Conservation (phyloP, 2,888 invertebrate species). For the Metellina segmentata region DNA sequence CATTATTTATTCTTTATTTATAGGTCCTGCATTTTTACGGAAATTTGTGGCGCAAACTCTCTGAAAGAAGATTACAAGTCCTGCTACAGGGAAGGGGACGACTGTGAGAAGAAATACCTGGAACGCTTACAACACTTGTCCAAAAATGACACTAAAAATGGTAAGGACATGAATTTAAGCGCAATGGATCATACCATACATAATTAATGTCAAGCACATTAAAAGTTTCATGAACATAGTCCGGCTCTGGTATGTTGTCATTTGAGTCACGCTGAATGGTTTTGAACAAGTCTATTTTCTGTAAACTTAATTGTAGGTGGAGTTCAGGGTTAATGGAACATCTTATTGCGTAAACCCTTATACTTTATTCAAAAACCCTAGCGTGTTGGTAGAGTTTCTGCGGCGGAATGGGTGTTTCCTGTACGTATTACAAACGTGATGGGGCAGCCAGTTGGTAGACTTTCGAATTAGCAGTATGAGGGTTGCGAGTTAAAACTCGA, state of each 20-base stretch:
- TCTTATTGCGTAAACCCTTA: too few species aligned
- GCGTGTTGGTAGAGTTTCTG: too few species aligned
- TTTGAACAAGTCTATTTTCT: not conserved
- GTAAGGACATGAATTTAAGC: not conserved
- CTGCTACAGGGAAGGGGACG: constrained; percentile 91
- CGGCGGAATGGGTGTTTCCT: too few species aligned
- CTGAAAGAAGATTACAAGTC: constrained; percentile 91
- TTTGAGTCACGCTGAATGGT: too few species aligned
- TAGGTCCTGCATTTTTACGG: constrained; percentile 87
- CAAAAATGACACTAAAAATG: not conserved
- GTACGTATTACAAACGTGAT: too few species aligned
- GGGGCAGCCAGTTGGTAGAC: too few species aligned
- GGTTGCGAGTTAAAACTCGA: too few species aligned
- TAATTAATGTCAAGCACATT: not conserved
- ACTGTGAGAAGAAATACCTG: constrained; percentile 84
- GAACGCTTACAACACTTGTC: not conserved
- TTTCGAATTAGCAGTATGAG: too few species aligned
- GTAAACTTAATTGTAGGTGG: not conserved
- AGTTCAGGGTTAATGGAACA: too few species aligned
- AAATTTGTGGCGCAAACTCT: constrained; percentile 88
- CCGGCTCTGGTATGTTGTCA: too few species aligned
- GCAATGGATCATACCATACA: not conserved
- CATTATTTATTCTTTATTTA: not conserved
- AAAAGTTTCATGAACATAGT: too few species aligned
- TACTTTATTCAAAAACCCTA: too few species aligned